Conservation (phyloP, 1,140 invertebrate species). For the Ceratosolen solmsi region DNA sequence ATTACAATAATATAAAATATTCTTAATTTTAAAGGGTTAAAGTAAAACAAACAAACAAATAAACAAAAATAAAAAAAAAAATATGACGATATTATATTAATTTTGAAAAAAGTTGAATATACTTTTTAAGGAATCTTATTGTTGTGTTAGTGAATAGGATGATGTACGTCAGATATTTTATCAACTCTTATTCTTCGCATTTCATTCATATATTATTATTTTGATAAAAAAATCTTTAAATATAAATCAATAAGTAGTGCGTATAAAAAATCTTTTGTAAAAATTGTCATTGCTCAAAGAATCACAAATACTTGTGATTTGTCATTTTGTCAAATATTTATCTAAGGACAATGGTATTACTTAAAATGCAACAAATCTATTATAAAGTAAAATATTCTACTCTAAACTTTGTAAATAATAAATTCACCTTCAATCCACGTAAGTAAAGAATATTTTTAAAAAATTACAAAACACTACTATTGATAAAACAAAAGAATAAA, state of each 20-base stretch:
- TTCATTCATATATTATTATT: no score
- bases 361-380: slow-evolving; percentile 15
- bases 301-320: background rate
- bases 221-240: background rate
- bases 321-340: background rate
- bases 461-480: slow-evolving; percentile 23
- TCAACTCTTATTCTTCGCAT: slow-evolving; percentile 23
- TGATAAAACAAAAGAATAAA: slow-evolving; percentile 17
- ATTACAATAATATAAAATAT: no score
- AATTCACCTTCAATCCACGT: slow-evolving; percentile 29
- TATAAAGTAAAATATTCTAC: slow-evolving; percentile 10
- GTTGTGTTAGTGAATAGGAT: background rate
- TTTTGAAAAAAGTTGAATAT: slow-evolving; percentile 43
- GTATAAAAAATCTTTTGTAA: background rate
- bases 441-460: background rate
- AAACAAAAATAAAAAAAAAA: slow-evolving; percentile 38
- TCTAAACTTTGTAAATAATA: slow-evolving; percentile 49
- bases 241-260: background rate
- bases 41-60: slow-evolving; percentile 37
- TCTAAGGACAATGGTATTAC: slow-evolving; percentile 24
- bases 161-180: slow-evolving; percentile 10
- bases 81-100: slow-evolving; percentile 48
- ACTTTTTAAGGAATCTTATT: background rate
- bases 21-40: slow-evolving; percentile 50
- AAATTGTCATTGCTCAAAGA: background rate